Evolutionary conservation across 1,140 invertebrate genomes (phyloP), one percentile per base, ranked within the genome.

Genomic region (Hycleus cichorii): DNA sequence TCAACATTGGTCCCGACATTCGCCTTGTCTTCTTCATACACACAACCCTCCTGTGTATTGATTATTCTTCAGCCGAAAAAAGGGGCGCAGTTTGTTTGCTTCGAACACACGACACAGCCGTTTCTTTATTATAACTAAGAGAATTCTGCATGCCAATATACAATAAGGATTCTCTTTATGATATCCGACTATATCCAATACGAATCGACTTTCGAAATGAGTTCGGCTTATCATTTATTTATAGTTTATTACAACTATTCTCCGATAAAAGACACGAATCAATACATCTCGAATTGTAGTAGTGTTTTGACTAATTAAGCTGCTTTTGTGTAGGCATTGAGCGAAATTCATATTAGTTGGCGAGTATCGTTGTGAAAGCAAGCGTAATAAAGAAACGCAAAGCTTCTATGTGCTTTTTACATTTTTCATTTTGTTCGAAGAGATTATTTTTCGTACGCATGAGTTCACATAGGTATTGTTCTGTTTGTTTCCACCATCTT

Each of bases 401-500:
- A 58, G 49, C 52, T 52, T 57, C 59, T 57, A 59, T 60, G 58
- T 64, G 55, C 40, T 64, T 60, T 58, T 64, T 51, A 53, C 58
- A 64, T 64, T 64, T 64, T 64, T 64, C 62, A 64, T 64, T 60
- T 59, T 51, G 57, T 51, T 51, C 57, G 46, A 44, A 51, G 50
- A 64, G 64, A 64, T 68, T 68, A 68, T 64, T 68, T 66, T 60
- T 61, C 47, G 48, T 64, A 68, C 62, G 66, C 64, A 64, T 66
- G 66, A 68, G 58, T 68, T 68, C 66, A 66, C 62, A 66, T 63
- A 68, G 66, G 66, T 68, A 68, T 68, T 68, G 66, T 68, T 66
- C 64, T 68, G 66, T 68, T 68, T 68, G 66, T 68, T 68, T 66
- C 66, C 64, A 62, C 66, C 66, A 66, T 66, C 66, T 68, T 66